Evolutionary conservation across 2,888 invertebrate genomes (phyloP), one percentile per base, ranked within the genome.

Genomic region (Crepidodera aurea): DNA sequence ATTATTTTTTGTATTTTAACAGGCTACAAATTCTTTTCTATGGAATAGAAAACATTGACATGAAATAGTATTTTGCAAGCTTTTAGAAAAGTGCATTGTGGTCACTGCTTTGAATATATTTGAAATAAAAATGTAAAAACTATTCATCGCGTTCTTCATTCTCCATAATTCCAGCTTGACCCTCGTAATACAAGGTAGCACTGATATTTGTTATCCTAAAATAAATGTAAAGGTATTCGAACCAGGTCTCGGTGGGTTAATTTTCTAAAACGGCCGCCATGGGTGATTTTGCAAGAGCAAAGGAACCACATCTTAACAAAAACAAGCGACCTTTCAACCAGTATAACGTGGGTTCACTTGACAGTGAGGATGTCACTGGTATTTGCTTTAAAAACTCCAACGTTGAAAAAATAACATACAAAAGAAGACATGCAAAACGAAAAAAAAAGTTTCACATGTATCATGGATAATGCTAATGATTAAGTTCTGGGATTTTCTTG

Each of bases 321-420:
- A 72, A 71, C 71, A 60, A 64, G 65, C 72, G 71, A 71, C 71
- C 70, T 71, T 72, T 71, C 70, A 71, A 66, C 66, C 66, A 62
- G 66, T 64, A 67, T 72, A 73, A 74, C 72, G 71, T 73, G 72
- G 74, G 74, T 70, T 71, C 67, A 69, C 65, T 67, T 73, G 74
- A 74, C 74, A 74, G 73, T 70, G 66, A 68, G 70, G 72, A 71
- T 74, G 74, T 73, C 73, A 74, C 67, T 65, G 71, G 73, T 65
- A 73, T 73, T 72, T 71, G 68, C 69, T 73, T 71, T 67, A 65
- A 70, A 70, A 72, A 72, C 74, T 66, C 73, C 74, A 70, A 68
- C 73, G 71, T 66, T 57, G 72, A 73, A 69, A 75, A 73, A 72
- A 71, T 69, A 69, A 71, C 69, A 53, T 54, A 57, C 69, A 71